A percentile compares a stretch with the other conserved stretches of the same genome.
phyloP scores from a whole-genome alignment of 2,888 invertebrate species.

The Alentia gelatinosa region DNA sequence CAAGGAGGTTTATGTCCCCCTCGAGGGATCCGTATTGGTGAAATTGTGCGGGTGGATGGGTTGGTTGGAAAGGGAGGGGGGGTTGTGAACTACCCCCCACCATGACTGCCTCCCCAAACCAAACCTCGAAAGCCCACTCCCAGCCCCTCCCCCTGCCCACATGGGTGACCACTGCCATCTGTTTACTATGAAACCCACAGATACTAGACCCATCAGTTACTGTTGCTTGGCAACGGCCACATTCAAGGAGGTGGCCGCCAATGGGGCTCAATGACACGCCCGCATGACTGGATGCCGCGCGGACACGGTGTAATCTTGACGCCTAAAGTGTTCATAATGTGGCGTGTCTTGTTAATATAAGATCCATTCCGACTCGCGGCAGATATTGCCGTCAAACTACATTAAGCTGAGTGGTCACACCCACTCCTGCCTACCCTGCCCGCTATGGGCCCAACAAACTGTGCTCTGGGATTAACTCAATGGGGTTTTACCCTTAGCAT shows the following conservation, averaged over 20 bases:
- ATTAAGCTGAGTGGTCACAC: background rate
- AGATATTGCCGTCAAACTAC: background rate
- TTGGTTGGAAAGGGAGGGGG: background rate
- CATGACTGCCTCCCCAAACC: background rate
- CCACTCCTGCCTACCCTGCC: background rate
- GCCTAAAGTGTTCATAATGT: constrained; percentile 25
- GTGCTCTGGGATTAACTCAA: background rate
- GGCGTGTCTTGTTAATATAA: background rate
- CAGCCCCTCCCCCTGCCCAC: background rate
- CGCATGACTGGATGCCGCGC: background rate
- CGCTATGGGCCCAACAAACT: background rate
- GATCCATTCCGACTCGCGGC: background rate
- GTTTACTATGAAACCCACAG: background rate
- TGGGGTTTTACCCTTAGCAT: constrained; percentile 13
- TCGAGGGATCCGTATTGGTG: background rate
- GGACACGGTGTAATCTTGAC: background rate
- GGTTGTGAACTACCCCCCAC: background rate
- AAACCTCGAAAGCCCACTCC: background rate
- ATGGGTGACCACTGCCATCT: background rate
- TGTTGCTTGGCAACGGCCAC: constrained; percentile 26
- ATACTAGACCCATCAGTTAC: background rate
- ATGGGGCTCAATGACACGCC: background rate
- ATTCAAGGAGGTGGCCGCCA: background rate
- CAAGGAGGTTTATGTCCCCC: background rate
- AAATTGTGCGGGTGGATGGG: background rate